A percentile compares a stretch with the other conserved stretches of the same genome.
phyloP scores from a whole-genome alignment of 2,797 vertebrate genomes.

The Sebastes cheni region DNA sequence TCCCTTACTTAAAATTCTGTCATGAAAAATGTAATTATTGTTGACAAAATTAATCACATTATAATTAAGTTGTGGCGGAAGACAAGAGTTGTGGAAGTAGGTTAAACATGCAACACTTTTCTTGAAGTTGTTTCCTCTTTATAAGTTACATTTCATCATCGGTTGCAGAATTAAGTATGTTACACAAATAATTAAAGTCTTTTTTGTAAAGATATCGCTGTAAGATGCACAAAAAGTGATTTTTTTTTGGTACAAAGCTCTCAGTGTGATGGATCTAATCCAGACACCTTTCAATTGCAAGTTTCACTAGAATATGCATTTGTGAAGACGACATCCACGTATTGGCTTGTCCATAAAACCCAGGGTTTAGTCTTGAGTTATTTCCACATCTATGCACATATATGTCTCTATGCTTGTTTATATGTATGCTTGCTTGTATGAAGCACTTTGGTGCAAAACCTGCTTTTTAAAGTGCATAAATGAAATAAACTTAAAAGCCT shows the following conservation, averaged over 20 bases:
- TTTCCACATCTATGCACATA: too few species aligned
- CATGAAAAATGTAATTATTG: constrained; percentile 76
- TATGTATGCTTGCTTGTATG: too few species aligned
- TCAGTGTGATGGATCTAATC: background rate
- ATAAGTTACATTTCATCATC: background rate
- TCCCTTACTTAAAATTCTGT: constrained; percentile 72
- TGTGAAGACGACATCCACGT: background rate
- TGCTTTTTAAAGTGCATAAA: too few species aligned
- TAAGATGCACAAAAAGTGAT: background rate
- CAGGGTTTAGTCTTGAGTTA: too few species aligned
- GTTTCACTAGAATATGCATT: background rate
- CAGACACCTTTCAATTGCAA: background rate
- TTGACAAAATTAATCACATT: constrained; percentile 74
- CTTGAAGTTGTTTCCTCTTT: constrained; percentile 6
- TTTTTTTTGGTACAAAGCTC: background rate
- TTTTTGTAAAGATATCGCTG: background rate
- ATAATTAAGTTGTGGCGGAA: constrained; percentile 50
- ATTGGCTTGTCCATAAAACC: background rate
- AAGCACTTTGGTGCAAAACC: too few species aligned
- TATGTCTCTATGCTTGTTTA: too few species aligned
- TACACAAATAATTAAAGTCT: background rate
- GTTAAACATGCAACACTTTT: constrained; percentile 35
- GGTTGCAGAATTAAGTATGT: background rate
- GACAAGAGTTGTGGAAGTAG: constrained; percentile 47
- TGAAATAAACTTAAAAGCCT: too few species aligned